phyloP scores from a whole-genome alignment of 2,888 invertebrate species.

The Platycheirus rosarum region DNA sequence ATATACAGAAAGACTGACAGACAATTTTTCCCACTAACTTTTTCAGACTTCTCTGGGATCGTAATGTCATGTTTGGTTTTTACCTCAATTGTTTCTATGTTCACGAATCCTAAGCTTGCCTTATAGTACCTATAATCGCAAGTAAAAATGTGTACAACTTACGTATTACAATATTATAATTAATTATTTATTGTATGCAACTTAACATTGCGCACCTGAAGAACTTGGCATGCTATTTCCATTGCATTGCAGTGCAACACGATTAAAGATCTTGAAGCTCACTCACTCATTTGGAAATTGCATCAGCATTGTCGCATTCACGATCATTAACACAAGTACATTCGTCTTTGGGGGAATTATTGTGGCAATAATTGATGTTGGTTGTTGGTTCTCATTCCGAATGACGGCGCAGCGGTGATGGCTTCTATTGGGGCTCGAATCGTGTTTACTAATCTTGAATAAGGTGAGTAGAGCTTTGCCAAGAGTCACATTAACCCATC shows the following conservation, averaged over 20 bases:
- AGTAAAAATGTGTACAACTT: conserved; percentile 41
- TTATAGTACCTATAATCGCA: too few species aligned
- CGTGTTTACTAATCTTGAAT: conserved; percentile 22
- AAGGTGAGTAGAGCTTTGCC: conserved; percentile 4
- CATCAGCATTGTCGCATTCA: conserved; percentile 46
- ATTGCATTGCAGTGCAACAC: conserved; percentile 6
- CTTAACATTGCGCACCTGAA: conserved; percentile 56
- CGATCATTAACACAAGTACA: conserved; percentile 46
- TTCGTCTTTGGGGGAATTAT: conserved; percentile 24
- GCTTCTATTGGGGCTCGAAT: conserved; percentile 10
- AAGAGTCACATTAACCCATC: conserved; percentile 23
- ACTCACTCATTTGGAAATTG: conserved; percentile 46
- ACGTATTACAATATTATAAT: conserved; percentile 45
- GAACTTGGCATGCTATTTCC: conserved; percentile 48
- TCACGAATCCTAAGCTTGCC: too few species aligned
- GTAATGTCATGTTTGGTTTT: too few species aligned
- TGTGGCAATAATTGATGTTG: conserved; percentile 2
- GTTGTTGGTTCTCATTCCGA: conserved; percentile 2
- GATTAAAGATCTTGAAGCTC: conserved; percentile 32
- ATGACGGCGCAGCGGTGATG: neutral
- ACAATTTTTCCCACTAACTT: too few species aligned
- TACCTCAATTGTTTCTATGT: too few species aligned
- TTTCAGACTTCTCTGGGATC: too few species aligned
- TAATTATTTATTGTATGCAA: conserved; percentile 65
- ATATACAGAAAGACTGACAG: too few species aligned